These are phyloP conservation scores for Gobio gobio DNA, from an alignment of 2,113 vertebrate species.

Conservation along the genomic window DNA sequence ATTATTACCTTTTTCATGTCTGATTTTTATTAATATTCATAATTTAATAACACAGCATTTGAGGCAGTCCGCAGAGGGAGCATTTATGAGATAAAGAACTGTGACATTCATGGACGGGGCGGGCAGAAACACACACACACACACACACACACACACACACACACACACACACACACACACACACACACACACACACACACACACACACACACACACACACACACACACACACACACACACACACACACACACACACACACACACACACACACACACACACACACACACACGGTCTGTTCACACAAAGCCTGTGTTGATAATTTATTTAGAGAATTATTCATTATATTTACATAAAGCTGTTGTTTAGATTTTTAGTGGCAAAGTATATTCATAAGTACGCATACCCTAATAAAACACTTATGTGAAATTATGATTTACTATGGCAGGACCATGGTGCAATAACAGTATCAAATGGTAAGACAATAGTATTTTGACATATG, in stretches of 20 bases:
- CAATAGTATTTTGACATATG: neutral
- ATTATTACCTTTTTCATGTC: slow-evolving; percentile 93
- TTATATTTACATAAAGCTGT: slow-evolving; percentile 11
- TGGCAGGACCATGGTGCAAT: neutral
- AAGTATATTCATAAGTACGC: neutral
- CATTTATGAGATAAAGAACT: slow-evolving; percentile 68
- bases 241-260: slow-evolving; percentile 18
- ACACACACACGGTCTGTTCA: slow-evolving; percentile 28
- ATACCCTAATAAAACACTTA: neutral
- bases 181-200: slow-evolving; percentile 23
- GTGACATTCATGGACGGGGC: slow-evolving; percentile 64
- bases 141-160: slow-evolving; percentile 23
- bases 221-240: slow-evolving; percentile 25
- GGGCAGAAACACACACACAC: slow-evolving; percentile 34
- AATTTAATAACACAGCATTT: slow-evolving; percentile 96
- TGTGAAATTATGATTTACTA: neutral
- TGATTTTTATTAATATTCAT: slow-evolving; percentile 97
- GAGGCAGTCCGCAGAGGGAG: slow-evolving; percentile 65
- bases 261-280: slow-evolving; percentile 32
- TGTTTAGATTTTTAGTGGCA: neutral
- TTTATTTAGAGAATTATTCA: slow-evolving; percentile 14
- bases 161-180: slow-evolving; percentile 26
- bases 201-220: slow-evolving; percentile 31
- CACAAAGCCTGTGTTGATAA: slow-evolving; percentile 29
- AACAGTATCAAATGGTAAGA: neutral